A percentile compares a stretch with the other conserved stretches of the same genome.
phyloP scores from a whole-genome alignment of 1,140 invertebrate species.

The Calycopis cecrops region DNA sequence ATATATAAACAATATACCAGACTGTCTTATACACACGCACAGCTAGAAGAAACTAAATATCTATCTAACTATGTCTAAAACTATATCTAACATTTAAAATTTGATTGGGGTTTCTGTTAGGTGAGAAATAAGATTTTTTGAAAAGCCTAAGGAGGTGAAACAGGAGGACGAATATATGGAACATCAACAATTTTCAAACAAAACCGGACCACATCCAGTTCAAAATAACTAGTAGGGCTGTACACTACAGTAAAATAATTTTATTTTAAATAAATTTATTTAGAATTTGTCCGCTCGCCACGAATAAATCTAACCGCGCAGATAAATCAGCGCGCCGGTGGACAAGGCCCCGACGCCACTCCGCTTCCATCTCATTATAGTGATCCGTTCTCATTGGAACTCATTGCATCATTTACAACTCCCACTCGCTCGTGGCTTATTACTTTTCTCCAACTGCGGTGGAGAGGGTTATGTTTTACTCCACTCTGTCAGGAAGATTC shows the following conservation, averaged over 20 bases:
- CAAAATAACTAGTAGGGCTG: too few species aligned
- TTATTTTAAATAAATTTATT: neutral
- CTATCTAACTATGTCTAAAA: too few species aligned
- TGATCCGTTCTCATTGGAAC: conserved; percentile 27
- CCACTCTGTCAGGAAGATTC: too few species aligned
- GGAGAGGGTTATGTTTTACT: neutral
- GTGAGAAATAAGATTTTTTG: too few species aligned
- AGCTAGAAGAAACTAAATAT: too few species aligned
- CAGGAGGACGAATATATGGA: too few species aligned
- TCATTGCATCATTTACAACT: neutral
- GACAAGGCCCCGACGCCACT: conserved; percentile 31
- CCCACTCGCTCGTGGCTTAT: neutral
- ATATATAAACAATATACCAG: too few species aligned
- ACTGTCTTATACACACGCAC: too few species aligned
- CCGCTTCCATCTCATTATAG: conserved; percentile 63
- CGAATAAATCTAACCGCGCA: conserved; percentile 18
- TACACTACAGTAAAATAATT: neutral
- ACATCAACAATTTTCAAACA: too few species aligned
- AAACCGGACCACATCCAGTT: neutral
- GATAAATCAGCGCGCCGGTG: conserved; percentile 40
- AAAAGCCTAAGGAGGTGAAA: too few species aligned
- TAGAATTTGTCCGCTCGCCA: conserved; percentile 16
- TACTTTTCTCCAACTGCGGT: neutral
- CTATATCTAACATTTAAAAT: too few species aligned
- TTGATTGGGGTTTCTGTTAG: too few species aligned